Base-by-base conservation (phyloP, 2,113 vertebrate species). In the Pteropus alecto region DNA sequence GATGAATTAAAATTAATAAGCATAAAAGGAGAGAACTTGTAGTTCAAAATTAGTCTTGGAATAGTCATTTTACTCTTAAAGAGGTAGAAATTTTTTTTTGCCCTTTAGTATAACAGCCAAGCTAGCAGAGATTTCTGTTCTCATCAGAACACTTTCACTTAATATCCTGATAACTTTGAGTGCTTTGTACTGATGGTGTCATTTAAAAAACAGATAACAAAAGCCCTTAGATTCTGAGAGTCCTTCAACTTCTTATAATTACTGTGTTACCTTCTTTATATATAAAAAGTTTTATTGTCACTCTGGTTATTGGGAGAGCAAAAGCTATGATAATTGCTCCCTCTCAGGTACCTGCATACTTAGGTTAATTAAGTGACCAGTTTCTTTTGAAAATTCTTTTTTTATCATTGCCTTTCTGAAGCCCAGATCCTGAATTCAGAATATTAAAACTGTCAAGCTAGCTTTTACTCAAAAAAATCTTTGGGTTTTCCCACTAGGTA, bases 261-360 rank as follows among this genome's bases (percentile, higher is more conserved):
- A 46, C 46, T 60, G 38, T 63, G 9, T 63, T 61, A 60, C 46
- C 26, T 18, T 87, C 2, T 60, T 78, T 48, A n/a, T 90, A 22
- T 92, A 82, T 86, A 89, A 87, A 61, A 43, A 38, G 30, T 54
- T 54, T 95, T 63, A 35, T 91, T 89, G 28, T 82, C 56, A 89
- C 9, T 87, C 13, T 74, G 41, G 60, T 58, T 87, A 90, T 58
- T 71, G 63, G 58, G 76, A 12, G 15, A 77, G 43, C 38, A 88
- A 81, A 92, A 90, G 5, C 51, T 96, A n/a, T 46, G 67, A 67
- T 12, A n/a, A 30, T 56, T 74, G 28, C 26, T 58, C 33, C 28
- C 51, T 79, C 12, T 61, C 56, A 48, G 43, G 1, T 63, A 54
- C 14, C 6, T 90, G 43, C 65, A 1, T 11, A 46, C 30, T 87